Evolutionary conservation across 2,888 invertebrate genomes (phyloP), one percentile per base, ranked within the genome.

Genomic region (Bellardia bayeri): DNA sequence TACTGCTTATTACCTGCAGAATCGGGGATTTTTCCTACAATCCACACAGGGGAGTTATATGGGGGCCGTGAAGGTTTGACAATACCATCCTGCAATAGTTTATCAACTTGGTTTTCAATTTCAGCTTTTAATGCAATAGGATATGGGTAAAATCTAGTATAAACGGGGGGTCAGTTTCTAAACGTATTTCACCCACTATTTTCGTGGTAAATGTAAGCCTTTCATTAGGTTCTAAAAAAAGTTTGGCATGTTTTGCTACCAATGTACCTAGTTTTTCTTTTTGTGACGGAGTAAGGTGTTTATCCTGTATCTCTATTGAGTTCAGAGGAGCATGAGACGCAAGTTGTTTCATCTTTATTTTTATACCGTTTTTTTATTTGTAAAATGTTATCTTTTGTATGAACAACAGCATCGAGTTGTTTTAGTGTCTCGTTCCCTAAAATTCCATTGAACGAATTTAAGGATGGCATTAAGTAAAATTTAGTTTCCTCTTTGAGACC

Each of bases 311-410:
- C 49, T 75, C 61, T 2, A 75, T 75, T 64, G 61, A 49, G 16
- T 76, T 63, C 4, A 76, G 11, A 49, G 51, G 76, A 2, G 76
- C 56, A 64, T 78, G 40, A 5, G 56, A 78, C n/a, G 13, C 11
- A 49, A 63, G 61, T 45, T 74, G 74, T n/a, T 61, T 75, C 16
- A 63, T 63, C n/a, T 51, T 75, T 33, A 66, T 54, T 16, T 40
- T 76, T n/a, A 40, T 14, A 64, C 40, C 64, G 54, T 76, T 76
- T 61, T n/a, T 40, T 76, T 76, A 76, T 64, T 54, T 66, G 64
- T 13, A 66, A 2, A 40, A 78, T 54, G 23, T 64, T 66, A 16
- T 78, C n/a, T 49, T 33, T 40, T 54, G 16, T n/a, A n/a, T n/a
- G n/a, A n/a, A n/a, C n/a, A n/a, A n/a, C n/a, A n/a, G n/a, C n/a